Evolutionary conservation across 2,888 invertebrate species (phyloP), one percentile per base, ranked within the genome.

Genomic region (Chymomyza procnemis): DNA sequence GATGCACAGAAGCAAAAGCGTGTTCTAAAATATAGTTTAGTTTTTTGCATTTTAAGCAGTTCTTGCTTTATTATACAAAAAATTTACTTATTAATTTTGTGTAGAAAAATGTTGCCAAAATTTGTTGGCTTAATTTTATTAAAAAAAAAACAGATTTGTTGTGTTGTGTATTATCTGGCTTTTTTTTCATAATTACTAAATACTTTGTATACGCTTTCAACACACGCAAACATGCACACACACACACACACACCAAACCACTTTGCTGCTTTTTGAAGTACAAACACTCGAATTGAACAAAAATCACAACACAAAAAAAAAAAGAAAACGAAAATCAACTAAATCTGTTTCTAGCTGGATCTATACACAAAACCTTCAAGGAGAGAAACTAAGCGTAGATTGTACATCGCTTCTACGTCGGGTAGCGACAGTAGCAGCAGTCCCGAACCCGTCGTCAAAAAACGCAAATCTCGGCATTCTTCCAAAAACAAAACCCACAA

Each of bases 261-360:
- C 47, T 64, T 12, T 50, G 50, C 50, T 50, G 50, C 50, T 50
- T 48, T 19, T 30, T 26, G 8, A 9, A 46, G 3, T 41, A 60
- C 8, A 59, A 48, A 64, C 26, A 26, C 30, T 34, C 3, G 47
- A 47, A 58, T 41, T 41, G 34, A 41, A 41, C 12, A 41, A 12
- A 41, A 66, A 70, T 48, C n/a, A 3, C 47, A 70, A 63, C n/a
- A n/a, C n/a, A 67, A 67, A 71, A 34, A 55, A 34, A 14, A 61
- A 66, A 66, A 67, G 56, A 69, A 57, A 61, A 50, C 4, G 4
- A 50, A 62, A 61, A 67, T 41, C 47, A 79, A 59, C 75, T 73
- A 80, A 81, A 82, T 82, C 78, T 87, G 80, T 83, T 84, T 84
- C 83, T 84, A 84, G 83, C 83, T 84, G 83, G 83, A 84, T 67